Conservation (phyloP, 2,888 invertebrate species). For the Leucozona laternaria region DNA sequence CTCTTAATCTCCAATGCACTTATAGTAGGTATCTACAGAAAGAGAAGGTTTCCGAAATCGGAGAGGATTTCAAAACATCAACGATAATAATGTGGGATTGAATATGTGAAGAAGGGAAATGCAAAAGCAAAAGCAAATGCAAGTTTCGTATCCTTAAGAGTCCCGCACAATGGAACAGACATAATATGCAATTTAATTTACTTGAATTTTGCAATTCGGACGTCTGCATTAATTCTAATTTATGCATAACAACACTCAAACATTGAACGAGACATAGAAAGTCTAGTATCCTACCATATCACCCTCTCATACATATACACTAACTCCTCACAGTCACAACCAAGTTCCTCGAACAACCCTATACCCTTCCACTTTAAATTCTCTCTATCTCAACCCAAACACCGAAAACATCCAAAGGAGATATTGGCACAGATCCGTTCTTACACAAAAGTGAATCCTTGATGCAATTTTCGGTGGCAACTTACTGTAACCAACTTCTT, state of each 20-base stretch:
- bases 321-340: conserved; percentile 3
- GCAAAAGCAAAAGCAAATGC: conserved; percentile 41
- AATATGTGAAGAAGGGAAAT: conserved; percentile 5
- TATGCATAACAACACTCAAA: conserved; percentile 79
- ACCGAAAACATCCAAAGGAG: conserved; percentile 60
- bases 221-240: conserved; percentile 79
- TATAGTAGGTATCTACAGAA: conserved; percentile 57
- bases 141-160: conserved; percentile 73
- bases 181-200: conserved; percentile 78
- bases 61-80: conserved; percentile 59
- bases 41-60: conserved; percentile 58
- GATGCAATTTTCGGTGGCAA: conserved; percentile 75
- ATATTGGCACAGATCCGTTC: conserved; percentile 75
- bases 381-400: conserved; percentile 21
- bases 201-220: conserved; percentile 78
- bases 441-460: conserved; percentile 75
- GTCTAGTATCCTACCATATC: conserved; percentile 26
- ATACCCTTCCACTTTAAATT: conserved; percentile 25
- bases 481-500: conserved; percentile 73
- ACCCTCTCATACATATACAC: not conserved
- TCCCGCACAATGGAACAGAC: conserved; percentile 72
- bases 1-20: conserved; percentile 74
- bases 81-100: conserved; percentile 18
- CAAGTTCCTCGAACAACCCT: conserved; percentile 11
- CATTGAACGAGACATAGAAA: conserved; percentile 77